Evolutionary conservation across 2,113 vertebrate genomes (phyloP), one percentile per base, ranked within the genome.

Genomic region (Numida meleagris): DNA sequence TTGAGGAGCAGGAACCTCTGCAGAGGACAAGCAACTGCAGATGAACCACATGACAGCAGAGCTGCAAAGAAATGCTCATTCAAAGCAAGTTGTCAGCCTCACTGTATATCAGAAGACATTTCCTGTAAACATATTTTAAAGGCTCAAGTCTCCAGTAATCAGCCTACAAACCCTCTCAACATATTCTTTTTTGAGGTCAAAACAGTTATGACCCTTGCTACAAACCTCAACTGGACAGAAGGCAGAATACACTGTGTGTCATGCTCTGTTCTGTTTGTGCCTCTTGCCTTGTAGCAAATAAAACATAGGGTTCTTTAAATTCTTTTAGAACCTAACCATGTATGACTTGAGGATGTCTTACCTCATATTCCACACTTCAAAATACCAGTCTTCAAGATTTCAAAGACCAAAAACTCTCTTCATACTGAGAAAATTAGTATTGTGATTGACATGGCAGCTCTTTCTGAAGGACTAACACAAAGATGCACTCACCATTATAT

Each of bases 111-210:
- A 67, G 53, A 86, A 80, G 42, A 38, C 42, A 51, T 36, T 89
- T 95, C 87, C 87, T 71, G 67, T 76, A 85, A 94, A 91, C 5
- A 17, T 48, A 48, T 76, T 76, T 92, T 85, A 92, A 85, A 89
- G 53, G 23, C 21, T 85, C 29, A 23, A 19, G 19, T 89, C 92
- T 88, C 72, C 59, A 82, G 62, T 63, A 82, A 85, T 63, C 71
- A 74, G 46, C 19, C 87, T 38, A 63, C 23, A 85, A 89, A 82
- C 29, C 15, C 18, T 87, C 46, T 46, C 50, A 95, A 70, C 19
- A 34, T 6, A 2, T 42, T 71, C 40, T 65, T 91, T 66, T 86
- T 59, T 66, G 82, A 82, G 86, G 71, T 61, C 71, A 78, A 59
- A 59, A 72, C 14, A 73, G 46, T 42, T 79, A 51, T 7, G 57